A percentile compares a stretch with the other conserved stretches of the same genome.
Evolutionary conservation across 2,888 invertebrate genomes (phyloP).

Genomic region (Eristalis pertinax): DNA sequence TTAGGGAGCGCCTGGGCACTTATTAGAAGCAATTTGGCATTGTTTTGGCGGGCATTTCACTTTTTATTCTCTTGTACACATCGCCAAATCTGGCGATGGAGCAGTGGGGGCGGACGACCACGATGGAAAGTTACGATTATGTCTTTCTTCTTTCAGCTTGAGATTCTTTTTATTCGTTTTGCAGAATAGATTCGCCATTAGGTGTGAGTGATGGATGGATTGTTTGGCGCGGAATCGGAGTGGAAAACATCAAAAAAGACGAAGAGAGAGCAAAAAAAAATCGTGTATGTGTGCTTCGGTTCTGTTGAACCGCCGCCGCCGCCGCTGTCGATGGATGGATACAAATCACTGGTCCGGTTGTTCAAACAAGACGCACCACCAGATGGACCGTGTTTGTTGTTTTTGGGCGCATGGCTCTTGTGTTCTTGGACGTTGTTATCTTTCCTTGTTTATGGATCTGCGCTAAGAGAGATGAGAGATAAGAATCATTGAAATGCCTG

Average conservation of each 20-base stretch:
- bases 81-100: slow-evolving; percentile 37
- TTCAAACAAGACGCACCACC: background rate
- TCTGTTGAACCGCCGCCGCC: background rate
- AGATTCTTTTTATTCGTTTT: slow-evolving; percentile 13
- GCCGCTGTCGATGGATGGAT: background rate
- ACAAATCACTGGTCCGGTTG: background rate
- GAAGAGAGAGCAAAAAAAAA: background rate
- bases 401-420: background rate
- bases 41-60: slow-evolving; percentile 62
- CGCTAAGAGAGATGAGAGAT: slow-evolving; percentile 22
- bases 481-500: slow-evolving; percentile 1
- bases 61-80: slow-evolving; percentile 64
- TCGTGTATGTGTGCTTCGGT: background rate
- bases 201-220: slow-evolving; percentile 41
- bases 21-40: slow-evolving; percentile 64
- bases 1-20: slow-evolving; percentile 46
- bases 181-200: slow-evolving; percentile 36
- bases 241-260: slow-evolving; percentile 3
- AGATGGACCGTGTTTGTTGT: slow-evolving; percentile 26
- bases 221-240: slow-evolving; percentile 23
- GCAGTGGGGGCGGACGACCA: background rate
- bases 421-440: slow-evolving; percentile 7
- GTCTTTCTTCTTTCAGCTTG: background rate
- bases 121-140: slow-evolving; percentile 33
- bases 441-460: slow-evolving; percentile 26